Conservation (phyloP, 1,140 invertebrate genomes). For the Heliconius melpomene region DNA sequence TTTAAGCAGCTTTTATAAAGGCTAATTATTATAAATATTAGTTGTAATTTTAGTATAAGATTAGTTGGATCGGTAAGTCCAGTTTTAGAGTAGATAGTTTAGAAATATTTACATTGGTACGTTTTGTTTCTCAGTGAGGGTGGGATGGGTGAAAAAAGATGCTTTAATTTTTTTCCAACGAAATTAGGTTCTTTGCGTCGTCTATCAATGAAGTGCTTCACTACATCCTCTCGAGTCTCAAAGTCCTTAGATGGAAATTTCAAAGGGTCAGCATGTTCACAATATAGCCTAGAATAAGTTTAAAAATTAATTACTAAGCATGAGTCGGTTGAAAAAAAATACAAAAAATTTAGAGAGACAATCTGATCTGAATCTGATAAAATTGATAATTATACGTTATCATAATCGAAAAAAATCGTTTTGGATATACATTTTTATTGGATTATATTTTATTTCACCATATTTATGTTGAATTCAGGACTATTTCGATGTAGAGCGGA, state of each 20-base stretch:
- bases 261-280: constrained; percentile 63
- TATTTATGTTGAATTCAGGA: no score
- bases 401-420: no score
- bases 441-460: no score
- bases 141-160: constrained; percentile 57
- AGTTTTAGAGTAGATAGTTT: background rate
- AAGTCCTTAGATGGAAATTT: constrained; percentile 43
- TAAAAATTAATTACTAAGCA: background rate
- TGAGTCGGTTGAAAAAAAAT: background rate
- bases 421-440: no score
- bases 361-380: no score
- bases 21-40: no score
- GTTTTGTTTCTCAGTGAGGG: constrained; percentile 61
- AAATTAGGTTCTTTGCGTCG: constrained; percentile 63
- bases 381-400: no score
- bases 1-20: no score
- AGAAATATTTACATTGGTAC: constrained; percentile 62
- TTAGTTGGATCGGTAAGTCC: no score
- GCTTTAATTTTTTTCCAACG: constrained; percentile 57
- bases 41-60: no score
- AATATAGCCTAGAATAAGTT: constrained; percentile 61
- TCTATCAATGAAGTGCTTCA: constrained; percentile 63
- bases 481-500: background rate
- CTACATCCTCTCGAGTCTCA: constrained; percentile 51
- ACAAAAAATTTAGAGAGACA: no score